Evolutionary conservation across 2,888 invertebrate species (phyloP), one percentile per base, ranked within the genome.

Genomic region (Ischnura elegans): DNA sequence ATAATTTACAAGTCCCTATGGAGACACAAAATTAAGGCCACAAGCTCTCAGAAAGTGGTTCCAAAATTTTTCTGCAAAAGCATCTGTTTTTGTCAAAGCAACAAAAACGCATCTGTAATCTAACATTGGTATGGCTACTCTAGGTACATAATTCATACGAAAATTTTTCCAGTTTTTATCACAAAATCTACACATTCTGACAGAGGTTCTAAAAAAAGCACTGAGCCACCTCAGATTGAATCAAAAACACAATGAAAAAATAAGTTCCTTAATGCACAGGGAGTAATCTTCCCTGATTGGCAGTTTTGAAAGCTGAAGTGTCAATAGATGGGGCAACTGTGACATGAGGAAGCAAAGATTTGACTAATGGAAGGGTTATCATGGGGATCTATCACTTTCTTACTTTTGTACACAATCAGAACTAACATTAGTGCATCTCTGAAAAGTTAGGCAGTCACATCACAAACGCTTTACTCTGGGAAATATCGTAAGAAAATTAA

Each of bases 21-120:
- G 90, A 55, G 61, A 90, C 61, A 55, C 90, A 90, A 90, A n/a
- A 55, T 61, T 90, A 90, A 90, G 90, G 90, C 90, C 90, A 90
- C 90, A 55, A 90, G 61, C 90, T 90, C 90, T 90, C 61, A 43
- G 61, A 55, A 90, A 90, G 55, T 61, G 55, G 90, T 90, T 61
- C 90, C 90, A 90, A 61, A 43, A 90, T 51, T 90, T 66, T 25
- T 25, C 55, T 66, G 61, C 61, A 90, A 66, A 90, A 90, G 90
- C 61, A 90, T 61, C 21, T 25, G 43, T 90, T 43, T 61, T 90
- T 61, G 76, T 76, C 16, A 76, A 76, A 76, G 90, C 61, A 90
- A 90, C 43, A 90, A 90, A 61, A 90, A 66, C 61, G n/a, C 2
- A 76, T 76, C 76, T 76, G 76, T 76, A 76, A 76, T 61, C 61